Percentiles rank a stretch among this genome's conserved stretches.
Evolutionary conservation across 2,797 vertebrate genomes (phyloP).

Genomic region (Falco columbarius): DNA sequence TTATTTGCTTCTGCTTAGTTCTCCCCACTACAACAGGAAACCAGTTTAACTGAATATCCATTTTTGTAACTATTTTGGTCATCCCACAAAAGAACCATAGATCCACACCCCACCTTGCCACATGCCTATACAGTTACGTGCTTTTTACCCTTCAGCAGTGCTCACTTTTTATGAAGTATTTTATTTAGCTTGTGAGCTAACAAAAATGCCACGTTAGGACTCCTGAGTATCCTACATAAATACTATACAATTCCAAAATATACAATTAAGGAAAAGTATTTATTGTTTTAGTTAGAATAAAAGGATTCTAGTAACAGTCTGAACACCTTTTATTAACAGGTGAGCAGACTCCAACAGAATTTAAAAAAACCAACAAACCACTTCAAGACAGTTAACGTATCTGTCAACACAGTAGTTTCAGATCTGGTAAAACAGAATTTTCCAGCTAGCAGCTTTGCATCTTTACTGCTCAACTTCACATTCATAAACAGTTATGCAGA

Average conservation of each 20-base stretch:
- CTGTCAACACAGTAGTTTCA: background rate
- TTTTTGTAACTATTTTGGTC: background rate
- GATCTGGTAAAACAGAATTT: background rate
- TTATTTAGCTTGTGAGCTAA: background rate
- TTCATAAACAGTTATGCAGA: background rate
- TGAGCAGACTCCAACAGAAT: background rate
- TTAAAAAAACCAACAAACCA: accelerated
- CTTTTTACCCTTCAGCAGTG: background rate
- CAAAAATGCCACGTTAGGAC: background rate
- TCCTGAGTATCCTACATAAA: background rate
- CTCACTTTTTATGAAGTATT: background rate
- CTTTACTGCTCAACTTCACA: background rate
- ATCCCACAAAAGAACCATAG: background rate
- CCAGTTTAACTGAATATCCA: background rate
- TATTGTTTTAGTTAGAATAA: background rate
- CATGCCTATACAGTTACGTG: background rate
- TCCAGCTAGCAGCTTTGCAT: background rate
- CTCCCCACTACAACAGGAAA: background rate
- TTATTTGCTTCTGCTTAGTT: background rate
- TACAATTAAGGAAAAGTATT: background rate
- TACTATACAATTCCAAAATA: background rate
- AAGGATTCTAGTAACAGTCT: background rate
- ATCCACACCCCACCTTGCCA: background rate
- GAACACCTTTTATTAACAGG: background rate
- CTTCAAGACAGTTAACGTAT: background rate